phyloP scores from a whole-genome alignment of 2,113 vertebrate species.

The Echinops telfairi region DNA sequence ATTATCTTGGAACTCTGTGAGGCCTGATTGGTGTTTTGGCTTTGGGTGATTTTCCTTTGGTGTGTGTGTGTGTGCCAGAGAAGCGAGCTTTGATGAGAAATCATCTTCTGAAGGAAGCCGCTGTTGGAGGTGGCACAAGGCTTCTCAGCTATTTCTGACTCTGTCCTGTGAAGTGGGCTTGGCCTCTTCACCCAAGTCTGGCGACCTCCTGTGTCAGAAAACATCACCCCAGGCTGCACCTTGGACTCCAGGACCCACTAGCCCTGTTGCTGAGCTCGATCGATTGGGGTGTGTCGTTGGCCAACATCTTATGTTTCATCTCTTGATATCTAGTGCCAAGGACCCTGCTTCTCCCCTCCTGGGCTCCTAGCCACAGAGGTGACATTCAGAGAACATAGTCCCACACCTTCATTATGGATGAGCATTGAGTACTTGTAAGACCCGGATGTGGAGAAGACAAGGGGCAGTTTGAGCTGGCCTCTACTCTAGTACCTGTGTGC shows the following conservation, averaged over 20 bases:
- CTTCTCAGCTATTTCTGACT: neutral
- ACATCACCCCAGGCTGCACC: neutral
- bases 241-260: neutral
- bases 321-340: slow-evolving; percentile 28
- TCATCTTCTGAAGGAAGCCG: slow-evolving; percentile 26
- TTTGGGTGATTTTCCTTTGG: slow-evolving; percentile 36
- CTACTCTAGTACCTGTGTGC: neutral
- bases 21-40: slow-evolving; percentile 29
- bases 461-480: slow-evolving; percentile 23
- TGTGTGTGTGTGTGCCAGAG: slow-evolving; percentile 54
- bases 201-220: neutral
- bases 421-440: neutral
- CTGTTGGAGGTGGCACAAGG: neutral
- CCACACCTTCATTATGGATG: neutral
- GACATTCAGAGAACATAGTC: neutral
- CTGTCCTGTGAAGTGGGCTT: neutral
- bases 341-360: neutral
- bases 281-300: neutral
- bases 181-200: neutral
- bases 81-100: slow-evolving; percentile 36
- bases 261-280: neutral
- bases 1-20: slow-evolving; percentile 41
- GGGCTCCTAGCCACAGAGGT: slow-evolving; percentile 12
- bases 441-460: neutral
- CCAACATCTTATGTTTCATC: neutral